Percentiles rank a stretch among this genome's conserved stretches.
phyloP scores from a whole-genome alignment of 2,797 vertebrate genomes.

The Microcaecilia unicolor region DNA sequence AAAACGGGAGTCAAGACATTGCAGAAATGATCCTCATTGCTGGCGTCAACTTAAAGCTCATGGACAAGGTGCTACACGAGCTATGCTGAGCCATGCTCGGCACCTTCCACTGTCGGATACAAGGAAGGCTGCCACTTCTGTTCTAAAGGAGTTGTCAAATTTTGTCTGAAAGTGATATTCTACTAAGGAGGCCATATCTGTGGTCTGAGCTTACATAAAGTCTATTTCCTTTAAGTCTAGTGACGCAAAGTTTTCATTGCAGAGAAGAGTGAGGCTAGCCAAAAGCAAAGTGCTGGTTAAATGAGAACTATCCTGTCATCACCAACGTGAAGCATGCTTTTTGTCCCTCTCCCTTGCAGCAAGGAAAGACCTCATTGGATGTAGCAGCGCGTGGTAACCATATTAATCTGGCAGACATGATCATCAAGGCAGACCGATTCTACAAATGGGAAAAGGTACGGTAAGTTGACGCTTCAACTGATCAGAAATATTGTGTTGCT shows the following conservation, averaged over 20 bases:
- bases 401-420: slow-evolving; percentile 76
- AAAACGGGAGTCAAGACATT: slow-evolving; percentile 66
- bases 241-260: too few relatives aligned
- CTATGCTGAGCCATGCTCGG: not conserved
- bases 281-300: too few relatives aligned
- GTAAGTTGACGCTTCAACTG: not conserved
- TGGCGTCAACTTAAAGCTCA: slow-evolving; percentile 69
- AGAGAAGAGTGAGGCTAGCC: too few relatives aligned
- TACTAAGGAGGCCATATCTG: not conserved
- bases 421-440: slow-evolving; percentile 84
- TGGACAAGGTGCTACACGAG: slow-evolving; percentile 63
- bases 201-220: not conserved
- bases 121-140: too few relatives aligned
- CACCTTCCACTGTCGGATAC: too few relatives aligned
- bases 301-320: too few relatives aligned
- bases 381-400: slow-evolving; percentile 79
- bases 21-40: slow-evolving; percentile 77
- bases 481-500: too few relatives aligned
- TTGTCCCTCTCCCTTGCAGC: slow-evolving; percentile 46
- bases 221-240: not conserved
- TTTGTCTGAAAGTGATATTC: not conserved
- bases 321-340: not conserved
- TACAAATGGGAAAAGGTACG: slow-evolving; percentile 78
- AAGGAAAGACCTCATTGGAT: slow-evolving; percentile 77
- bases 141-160: too few relatives aligned